phyloP scores from a whole-genome alignment of 2,797 vertebrate genomes.

The Carduelis carduelis region DNA sequence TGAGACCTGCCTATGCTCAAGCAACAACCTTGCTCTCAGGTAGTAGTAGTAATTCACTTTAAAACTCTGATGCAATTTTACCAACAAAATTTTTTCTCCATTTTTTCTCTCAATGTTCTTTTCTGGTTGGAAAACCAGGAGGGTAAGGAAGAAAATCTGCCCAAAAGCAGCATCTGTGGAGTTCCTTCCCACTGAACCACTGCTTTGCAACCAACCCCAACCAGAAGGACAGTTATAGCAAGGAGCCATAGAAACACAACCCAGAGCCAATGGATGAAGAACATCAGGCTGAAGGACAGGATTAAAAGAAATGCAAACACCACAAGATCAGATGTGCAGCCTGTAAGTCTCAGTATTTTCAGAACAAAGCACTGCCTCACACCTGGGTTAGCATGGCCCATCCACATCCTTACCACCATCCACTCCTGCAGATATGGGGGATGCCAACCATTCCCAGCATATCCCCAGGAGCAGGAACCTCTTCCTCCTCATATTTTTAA shows the following conservation, averaged over 20 bases:
- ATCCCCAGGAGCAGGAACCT: not conserved
- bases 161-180: not conserved
- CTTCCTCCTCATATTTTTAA: not conserved
- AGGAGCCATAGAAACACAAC: not conserved
- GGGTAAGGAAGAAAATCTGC: not conserved
- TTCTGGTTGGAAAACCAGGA: not conserved
- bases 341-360: not conserved
- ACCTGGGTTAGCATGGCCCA: accelerated
- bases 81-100: accelerated
- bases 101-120: not conserved
- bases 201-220: not conserved
- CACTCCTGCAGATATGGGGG: not conserved
- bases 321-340: not conserved
- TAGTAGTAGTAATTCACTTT: not conserved
- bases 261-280: not conserved
- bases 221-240: not conserved
- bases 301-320: not conserved
- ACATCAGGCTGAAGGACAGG: not conserved
- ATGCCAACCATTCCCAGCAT: not conserved
- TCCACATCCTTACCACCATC: not conserved
- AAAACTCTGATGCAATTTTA: not conserved
- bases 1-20: not conserved
- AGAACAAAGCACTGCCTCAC: not conserved
- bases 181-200: not conserved
- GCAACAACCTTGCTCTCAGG: not conserved